A percentile compares a stretch with the other conserved stretches of the same genome.
Evolutionary conservation across 2,888 invertebrate genomes (phyloP).

Genomic region (Phlogophora meticulosa): DNA sequence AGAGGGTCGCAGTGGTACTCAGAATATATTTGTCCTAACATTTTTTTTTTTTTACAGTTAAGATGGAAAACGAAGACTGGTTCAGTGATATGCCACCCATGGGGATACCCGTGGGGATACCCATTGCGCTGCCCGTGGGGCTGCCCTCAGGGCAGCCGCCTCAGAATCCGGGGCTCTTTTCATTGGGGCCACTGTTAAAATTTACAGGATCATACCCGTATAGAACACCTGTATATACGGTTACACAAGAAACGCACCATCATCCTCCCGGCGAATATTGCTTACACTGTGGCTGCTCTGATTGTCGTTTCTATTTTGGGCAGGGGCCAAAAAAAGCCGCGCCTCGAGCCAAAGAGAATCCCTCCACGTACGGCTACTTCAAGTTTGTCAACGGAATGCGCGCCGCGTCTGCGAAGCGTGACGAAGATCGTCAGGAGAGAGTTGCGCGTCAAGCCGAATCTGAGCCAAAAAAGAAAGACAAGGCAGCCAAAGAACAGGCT

Average conservation of each 20-base stretch:
- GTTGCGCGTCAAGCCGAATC: too few relatives aligned
- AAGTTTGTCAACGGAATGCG: not conserved
- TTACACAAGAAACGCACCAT: too few relatives aligned
- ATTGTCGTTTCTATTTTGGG: not conserved
- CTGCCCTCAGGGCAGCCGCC: not conserved
- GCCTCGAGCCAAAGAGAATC: not conserved
- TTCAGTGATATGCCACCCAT: too few relatives aligned
- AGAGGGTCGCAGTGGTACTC: too few relatives aligned
- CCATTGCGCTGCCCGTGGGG: too few relatives aligned
- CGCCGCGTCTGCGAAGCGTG: constrained; percentile 15
- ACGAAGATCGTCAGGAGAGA: not conserved
- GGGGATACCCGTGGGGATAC: too few relatives aligned
- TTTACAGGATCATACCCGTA: too few relatives aligned
- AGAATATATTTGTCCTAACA: not conserved
- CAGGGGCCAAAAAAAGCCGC: accelerated
- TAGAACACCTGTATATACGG: accelerated
- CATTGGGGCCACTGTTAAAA: too few relatives aligned
- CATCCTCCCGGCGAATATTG: not conserved
- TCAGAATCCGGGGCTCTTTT: too few relatives aligned
- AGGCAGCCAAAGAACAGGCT: not conserved
- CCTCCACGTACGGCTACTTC: not conserved
- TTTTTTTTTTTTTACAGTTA: constrained; percentile 15
- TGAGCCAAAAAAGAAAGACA: not conserved
- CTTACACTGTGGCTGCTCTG: not conserved
- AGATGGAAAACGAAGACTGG: too few relatives aligned